A percentile compares a stretch with the other conserved stretches of the same genome.
phyloP scores from a whole-genome alignment of 2,113 vertebrate species.

The Gasterosteus aculeatus region DNA sequence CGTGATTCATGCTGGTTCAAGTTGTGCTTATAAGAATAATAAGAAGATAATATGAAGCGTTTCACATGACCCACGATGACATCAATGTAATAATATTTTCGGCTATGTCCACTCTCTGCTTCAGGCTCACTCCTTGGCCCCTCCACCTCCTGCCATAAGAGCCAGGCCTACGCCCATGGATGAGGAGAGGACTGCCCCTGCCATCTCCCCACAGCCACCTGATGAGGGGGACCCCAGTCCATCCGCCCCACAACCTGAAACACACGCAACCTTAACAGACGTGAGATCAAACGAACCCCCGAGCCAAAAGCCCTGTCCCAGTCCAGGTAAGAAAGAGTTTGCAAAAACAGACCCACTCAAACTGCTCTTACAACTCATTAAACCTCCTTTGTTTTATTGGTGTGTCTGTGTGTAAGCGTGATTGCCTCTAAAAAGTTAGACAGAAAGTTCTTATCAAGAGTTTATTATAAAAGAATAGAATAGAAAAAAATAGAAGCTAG shows the following conservation, averaged over 20 bases:
- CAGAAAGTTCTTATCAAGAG: not conserved
- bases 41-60: conserved; percentile 6
- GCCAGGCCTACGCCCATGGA: conserved; percentile 74
- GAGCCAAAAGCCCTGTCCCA: conserved; percentile 24
- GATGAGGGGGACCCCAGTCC: conserved; percentile 60
- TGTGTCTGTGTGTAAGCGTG: not conserved
- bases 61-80: conserved; percentile 4
- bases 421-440: not conserved
- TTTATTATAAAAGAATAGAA: conserved; percentile 12
- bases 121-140: conserved; percentile 59
- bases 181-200: conserved; percentile 68
- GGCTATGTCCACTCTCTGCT: not conserved
- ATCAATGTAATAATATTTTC: conserved; percentile 3
- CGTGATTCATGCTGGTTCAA: conserved; percentile 44
- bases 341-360: not conserved
- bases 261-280: conserved; percentile 22
- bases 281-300: conserved; percentile 38
- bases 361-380: not conserved
- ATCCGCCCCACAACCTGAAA: conserved; percentile 18
- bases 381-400: conserved; percentile 6
- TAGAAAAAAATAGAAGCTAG: not conserved
- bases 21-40: not conserved
- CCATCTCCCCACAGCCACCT: conserved; percentile 68
- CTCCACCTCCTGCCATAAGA: conserved; percentile 58
- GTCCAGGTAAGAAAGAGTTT: conserved; percentile 52